Percentiles rank a stretch among this genome's conserved stretches.
Conservation (phyloP, 2,113 vertebrate genomes). For the Lipophrys pholis region DNA sequence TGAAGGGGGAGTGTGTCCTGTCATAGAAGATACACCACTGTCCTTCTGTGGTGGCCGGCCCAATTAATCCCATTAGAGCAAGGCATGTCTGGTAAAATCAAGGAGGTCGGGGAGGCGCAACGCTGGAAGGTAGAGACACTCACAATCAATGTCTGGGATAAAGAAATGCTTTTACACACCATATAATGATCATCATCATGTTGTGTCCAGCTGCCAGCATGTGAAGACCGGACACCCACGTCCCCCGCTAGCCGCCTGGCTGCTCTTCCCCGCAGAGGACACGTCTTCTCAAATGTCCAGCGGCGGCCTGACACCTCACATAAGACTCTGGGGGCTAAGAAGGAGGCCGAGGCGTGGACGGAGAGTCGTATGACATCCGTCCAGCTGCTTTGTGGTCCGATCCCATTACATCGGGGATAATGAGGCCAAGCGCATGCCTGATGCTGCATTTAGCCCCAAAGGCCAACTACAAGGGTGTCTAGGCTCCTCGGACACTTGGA, state of each 20-base stretch:
- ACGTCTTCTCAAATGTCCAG: constrained; percentile 32
- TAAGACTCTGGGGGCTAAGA: constrained; percentile 9
- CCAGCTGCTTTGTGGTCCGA: constrained; percentile 50
- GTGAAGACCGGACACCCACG: constrained; percentile 14
- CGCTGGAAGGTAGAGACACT: constrained; percentile 45
- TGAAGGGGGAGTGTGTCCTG: constrained; percentile 44
- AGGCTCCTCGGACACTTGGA: constrained; percentile 7
- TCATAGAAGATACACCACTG: constrained; percentile 52
- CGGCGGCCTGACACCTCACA: constrained; percentile 38
- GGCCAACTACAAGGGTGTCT: constrained; percentile 1
- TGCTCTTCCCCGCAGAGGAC: constrained; percentile 19
- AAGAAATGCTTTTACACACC: constrained; percentile 19
- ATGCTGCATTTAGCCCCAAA: constrained; percentile 48
- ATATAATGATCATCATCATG: constrained; percentile 12
- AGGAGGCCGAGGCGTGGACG: constrained; percentile 11
- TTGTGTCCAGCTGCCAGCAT: constrained; percentile 46
- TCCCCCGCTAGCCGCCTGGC: constrained; percentile 1
- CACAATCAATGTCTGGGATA: background rate
- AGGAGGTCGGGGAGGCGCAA: constrained; percentile 6
- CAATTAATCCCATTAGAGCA: constrained; percentile 75
- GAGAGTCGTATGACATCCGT: constrained; percentile 25
- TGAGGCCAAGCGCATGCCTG: constrained; percentile 52
- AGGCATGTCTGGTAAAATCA: constrained; percentile 46
- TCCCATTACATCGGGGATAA: constrained; percentile 47
- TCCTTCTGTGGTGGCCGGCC: constrained; percentile 52